Evolutionary conservation across 2,888 invertebrate genomes (phyloP).

Genomic region (Vannuccia rotundouncinata): DNA sequence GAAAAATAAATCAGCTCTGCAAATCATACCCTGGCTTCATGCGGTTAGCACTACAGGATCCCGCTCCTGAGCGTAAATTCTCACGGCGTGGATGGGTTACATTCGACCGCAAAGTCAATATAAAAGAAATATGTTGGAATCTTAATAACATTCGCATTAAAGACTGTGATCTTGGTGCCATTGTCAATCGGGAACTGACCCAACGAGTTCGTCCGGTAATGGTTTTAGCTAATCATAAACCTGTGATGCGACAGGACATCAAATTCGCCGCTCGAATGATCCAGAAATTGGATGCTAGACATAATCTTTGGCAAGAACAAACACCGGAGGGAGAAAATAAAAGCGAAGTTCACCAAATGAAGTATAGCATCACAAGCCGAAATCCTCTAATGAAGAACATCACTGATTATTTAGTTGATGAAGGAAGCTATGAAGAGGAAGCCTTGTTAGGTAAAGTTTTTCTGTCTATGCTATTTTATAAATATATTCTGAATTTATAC

Average conservation of each 20-base stretch:
- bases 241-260: slow-evolving; percentile 74
- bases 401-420: slow-evolving; percentile 92
- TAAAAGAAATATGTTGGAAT: slow-evolving; percentile 98
- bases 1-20: slow-evolving; percentile 1
- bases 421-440: slow-evolving; percentile 95
- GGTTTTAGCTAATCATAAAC: slow-evolving; percentile 51
- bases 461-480: no score
- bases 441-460: slow-evolving; percentile 65
- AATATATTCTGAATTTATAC: no score
- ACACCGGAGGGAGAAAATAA: no score
- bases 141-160: slow-evolving; percentile 81
- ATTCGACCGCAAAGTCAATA: slow-evolving; percentile 88
- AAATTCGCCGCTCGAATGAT: slow-evolving; percentile 83
- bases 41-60: slow-evolving; percentile 90
- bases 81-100: slow-evolving; percentile 96
- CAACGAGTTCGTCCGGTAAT: slow-evolving; percentile 75
- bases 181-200: slow-evolving; percentile 90
- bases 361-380: no score
- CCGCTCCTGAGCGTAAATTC: slow-evolving; percentile 89
- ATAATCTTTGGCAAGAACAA: slow-evolving; percentile 68
- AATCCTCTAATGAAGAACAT: slow-evolving; percentile 93
- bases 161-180: slow-evolving; percentile 85
- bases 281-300: slow-evolving; percentile 77
- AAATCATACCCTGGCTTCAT: slow-evolving; percentile 75
- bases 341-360: slow-evolving; percentile 45